phyloP scores from a whole-genome alignment of 2,888 invertebrate genomes.

The Erebia palarica region DNA sequence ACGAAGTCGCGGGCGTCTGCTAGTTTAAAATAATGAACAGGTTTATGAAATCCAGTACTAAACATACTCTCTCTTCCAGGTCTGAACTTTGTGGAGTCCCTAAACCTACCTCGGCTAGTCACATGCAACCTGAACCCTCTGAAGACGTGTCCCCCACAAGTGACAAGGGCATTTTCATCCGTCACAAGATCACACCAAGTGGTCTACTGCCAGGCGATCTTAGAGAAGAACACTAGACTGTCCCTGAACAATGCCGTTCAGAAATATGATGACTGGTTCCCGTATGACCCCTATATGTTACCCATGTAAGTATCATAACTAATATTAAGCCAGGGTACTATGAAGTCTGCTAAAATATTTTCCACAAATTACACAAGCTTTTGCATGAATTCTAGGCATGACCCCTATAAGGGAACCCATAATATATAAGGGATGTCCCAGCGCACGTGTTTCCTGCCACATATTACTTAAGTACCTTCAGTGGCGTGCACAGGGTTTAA shows the following conservation, averaged over 20 bases:
- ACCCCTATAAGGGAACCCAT: too few species aligned
- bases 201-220: slow-evolving; percentile 94
- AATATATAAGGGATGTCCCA: too few species aligned
- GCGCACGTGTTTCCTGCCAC: too few species aligned
- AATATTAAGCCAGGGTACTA: too few species aligned
- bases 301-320: slow-evolving; percentile 76
- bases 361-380: too few species aligned
- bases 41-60: neutral
- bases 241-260: slow-evolving; percentile 68
- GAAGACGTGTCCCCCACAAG: slow-evolving; percentile 88
- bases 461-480: too few species aligned
- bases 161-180: slow-evolving; percentile 91
- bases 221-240: slow-evolving; percentile 90
- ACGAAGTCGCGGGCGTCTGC: neutral
- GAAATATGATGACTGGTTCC: slow-evolving; percentile 89
- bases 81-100: slow-evolving; percentile 88
- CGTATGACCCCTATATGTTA: slow-evolving; percentile 94
- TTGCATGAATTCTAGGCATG: too few species aligned
- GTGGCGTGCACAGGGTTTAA: too few species aligned
- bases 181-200: slow-evolving; percentile 93
- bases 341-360: too few species aligned
- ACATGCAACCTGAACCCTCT: slow-evolving; percentile 94
- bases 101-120: slow-evolving; percentile 93
- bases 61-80: slow-evolving; percentile 79
- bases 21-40: neutral